A percentile compares a stretch with the other conserved stretches of the same genome.
These are phyloP conservation scores for Gari tellinella DNA, from an alignment of 2,888 invertebrate species.

Conservation along the genomic window DNA sequence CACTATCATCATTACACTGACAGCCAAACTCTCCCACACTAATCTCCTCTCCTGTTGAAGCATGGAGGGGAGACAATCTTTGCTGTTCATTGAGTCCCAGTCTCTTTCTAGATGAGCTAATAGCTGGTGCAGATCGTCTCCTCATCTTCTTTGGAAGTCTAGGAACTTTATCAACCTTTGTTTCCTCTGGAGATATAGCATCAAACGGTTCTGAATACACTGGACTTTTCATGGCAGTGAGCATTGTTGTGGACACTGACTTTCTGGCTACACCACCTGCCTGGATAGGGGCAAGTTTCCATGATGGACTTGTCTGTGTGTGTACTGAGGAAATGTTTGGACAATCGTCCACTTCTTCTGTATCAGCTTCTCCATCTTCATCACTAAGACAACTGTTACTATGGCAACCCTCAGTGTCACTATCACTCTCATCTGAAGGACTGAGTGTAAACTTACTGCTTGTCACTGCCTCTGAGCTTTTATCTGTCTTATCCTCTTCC, in stretches of 20 bases:
- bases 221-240: slow-evolving; percentile 73
- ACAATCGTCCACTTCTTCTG: slow-evolving; percentile 26
- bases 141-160: slow-evolving; percentile 61
- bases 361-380: slow-evolving; percentile 44
- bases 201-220: slow-evolving; percentile 85
- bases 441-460: slow-evolving; percentile 2
- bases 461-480: no score
- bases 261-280: slow-evolving; percentile 47
- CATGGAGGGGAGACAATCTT: slow-evolving; percentile 31
- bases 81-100: slow-evolving; percentile 27
- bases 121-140: slow-evolving; percentile 72
- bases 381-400: slow-evolving; percentile 44
- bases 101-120: slow-evolving; percentile 38
- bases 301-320: slow-evolving; percentile 66
- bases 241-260: slow-evolving; percentile 58
- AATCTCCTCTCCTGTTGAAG: background rate
- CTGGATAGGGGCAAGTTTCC: slow-evolving; percentile 57
- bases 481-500: no score
- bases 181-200: slow-evolving; percentile 70
- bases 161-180: slow-evolving; percentile 51
- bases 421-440: slow-evolving; percentile 48
- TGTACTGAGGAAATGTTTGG: slow-evolving; percentile 46
- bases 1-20: no score
- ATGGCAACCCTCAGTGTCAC: slow-evolving; percentile 38
- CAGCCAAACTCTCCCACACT: background rate